phyloP scores from a whole-genome alignment of 2,113 vertebrate species.

The Climacteris rufus region DNA sequence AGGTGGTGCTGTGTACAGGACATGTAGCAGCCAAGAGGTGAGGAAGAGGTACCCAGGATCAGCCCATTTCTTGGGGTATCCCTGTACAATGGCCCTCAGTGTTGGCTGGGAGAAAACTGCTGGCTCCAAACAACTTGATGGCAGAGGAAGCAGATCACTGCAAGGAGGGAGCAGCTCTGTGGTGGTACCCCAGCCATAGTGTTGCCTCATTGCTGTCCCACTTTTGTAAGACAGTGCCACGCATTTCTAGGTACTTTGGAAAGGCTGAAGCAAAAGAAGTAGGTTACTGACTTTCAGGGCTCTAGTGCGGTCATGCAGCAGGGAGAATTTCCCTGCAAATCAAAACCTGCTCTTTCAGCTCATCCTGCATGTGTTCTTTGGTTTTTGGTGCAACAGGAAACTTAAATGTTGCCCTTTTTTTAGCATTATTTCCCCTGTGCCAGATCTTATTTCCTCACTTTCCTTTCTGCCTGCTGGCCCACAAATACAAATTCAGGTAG shows the following conservation, averaged over 20 bases:
- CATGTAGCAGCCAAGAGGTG: neutral
- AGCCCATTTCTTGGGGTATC: neutral
- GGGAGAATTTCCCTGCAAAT: neutral
- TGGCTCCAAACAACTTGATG: neutral
- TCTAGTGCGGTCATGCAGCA: neutral
- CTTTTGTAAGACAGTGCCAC: neutral
- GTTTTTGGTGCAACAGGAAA: neutral
- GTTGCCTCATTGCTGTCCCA: neutral
- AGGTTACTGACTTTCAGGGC: neutral
- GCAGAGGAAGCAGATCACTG: neutral
- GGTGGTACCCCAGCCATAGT: neutral
- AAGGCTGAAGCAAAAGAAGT: neutral
- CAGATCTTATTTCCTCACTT: neutral
- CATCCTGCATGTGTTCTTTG: neutral
- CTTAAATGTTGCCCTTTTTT: neutral
- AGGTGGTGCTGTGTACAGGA: neutral
- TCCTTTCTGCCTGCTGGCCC: neutral
- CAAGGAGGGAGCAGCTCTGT: rapidly evolving
- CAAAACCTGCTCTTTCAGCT: neutral
- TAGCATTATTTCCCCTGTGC: neutral
- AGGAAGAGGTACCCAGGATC: neutral
- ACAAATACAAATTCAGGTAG: neutral
- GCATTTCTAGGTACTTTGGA: neutral
- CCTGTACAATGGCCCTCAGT: rapidly evolving
- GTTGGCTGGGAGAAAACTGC: neutral